Base-by-base conservation (phyloP, 2,888 invertebrate species). In the Pristionchus maxplancki region DNA sequence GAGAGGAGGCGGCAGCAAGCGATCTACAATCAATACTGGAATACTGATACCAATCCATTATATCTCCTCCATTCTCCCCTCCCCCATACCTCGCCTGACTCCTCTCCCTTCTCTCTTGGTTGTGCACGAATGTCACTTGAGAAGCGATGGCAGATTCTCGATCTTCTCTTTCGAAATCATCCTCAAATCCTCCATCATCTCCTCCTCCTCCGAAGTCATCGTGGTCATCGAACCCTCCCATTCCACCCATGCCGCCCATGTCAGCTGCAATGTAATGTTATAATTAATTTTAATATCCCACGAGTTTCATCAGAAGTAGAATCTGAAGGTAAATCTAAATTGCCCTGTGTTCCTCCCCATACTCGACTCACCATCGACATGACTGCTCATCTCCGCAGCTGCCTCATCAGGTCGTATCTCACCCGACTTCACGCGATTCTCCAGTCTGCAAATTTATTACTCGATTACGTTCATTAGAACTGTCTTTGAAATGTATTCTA, bases 171-270 rank as follows among this genome's bases (percentile, higher is more conserved):
- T 44, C 81, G 6, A 15, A 31, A 34, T 83, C 53, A 53, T 50
- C 53, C 11, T 20, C 34, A 17, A 17, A 62, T 20, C 84, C 37
- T n/a, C 37, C 58, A 62, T 84, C 84, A 34, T 50, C 82, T 50
- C 31, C 82, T 31, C 82, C 82, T 28, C n/a, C 50, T 37, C 62
- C 84, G 37, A 20, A 13, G 53, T 83, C 34, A 83, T 83, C 34
- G 13, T n/a, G 20, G 8, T 83, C 53, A 53, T 84, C 37, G 58
- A 62, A 58, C 17, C 28, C 82, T 4, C 50, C 82, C 31, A 82
- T 50, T 28, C 13, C 50, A 15, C n/a, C n/a, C n/a, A n/a, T n/a
- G n/a, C n/a, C n/a, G n/a, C 20, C 48, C 28, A 40, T 44, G 48
- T 24, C 40, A 20, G 40, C 50, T 82, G 31, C 34, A 82, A 28